Evolutionary conservation across 1,140 invertebrate genomes (phyloP).

Genomic region (Armadillidium nasatum): DNA sequence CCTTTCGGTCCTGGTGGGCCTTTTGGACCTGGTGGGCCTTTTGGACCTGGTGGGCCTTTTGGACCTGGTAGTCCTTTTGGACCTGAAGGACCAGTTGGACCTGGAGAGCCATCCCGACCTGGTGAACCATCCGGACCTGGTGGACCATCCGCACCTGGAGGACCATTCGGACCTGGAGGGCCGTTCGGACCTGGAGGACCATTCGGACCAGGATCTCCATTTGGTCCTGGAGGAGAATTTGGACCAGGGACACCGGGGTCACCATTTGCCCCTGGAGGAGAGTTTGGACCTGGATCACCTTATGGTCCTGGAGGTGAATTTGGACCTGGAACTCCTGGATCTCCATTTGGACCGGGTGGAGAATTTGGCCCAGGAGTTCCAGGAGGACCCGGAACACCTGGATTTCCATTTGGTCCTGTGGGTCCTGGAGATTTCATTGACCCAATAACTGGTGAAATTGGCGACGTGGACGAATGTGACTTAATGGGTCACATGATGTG

Average conservation of each 20-base stretch:
- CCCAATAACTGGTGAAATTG: conserved; percentile 68
- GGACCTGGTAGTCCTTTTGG: neutral
- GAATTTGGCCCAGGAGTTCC: neutral
- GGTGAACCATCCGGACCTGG: conserved; percentile 14
- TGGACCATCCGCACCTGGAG: conserved; percentile 26
- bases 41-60: neutral
- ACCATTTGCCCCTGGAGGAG: neutral
- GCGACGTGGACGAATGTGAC: conserved; percentile 74
- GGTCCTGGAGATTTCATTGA: conserved; percentile 59
- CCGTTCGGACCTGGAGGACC: conserved; percentile 19
- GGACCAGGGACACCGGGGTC: neutral
- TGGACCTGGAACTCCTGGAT: conserved; percentile 18
- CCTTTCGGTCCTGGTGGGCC: conserved; percentile 28
- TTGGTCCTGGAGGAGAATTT: neutral
- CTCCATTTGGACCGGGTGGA: neutral
- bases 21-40: conserved; percentile 23
- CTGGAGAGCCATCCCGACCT: neutral
- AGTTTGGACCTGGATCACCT: neutral
- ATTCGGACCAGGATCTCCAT: neutral
- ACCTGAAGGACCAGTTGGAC: conserved; percentile 18
- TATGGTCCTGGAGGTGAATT: neutral
- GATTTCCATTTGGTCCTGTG: conserved; percentile 21
- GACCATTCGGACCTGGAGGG: neutral
- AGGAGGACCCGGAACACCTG: conserved; percentile 16
- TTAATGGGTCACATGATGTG: conserved; percentile 79